Evolutionary conservation across 1,140 invertebrate genomes (phyloP), one percentile per base, ranked within the genome.

Genomic region (Euwallacea fornicatus): DNA sequence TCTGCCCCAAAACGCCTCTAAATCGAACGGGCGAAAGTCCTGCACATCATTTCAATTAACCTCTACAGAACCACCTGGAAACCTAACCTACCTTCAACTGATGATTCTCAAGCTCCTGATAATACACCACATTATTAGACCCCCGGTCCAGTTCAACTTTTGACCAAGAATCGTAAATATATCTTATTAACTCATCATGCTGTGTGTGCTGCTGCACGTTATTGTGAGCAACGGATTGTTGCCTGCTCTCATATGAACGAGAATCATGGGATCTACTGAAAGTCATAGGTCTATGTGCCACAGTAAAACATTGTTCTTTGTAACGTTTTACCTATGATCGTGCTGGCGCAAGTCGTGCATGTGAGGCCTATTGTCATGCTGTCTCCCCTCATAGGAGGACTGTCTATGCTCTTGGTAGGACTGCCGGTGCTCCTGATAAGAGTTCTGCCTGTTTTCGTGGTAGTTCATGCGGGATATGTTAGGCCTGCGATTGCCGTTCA

Each of bases 21-120:
- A 78, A 81, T 88, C 85, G 76, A 88, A 88, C 11, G 86, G 86
- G 75, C 86, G 82, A 78, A 88, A 88, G 80, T 87, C 86, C 69
- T 71, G 83, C 82, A 85, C 54, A 87, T 78, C 79, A 4, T 7
- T 9, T 9, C 16, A 33, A n/a, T 58, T 16, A 58, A 58, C 9
- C 10, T 13, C 8, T 9, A 33, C 4, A 58, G 11, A 61, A 42
- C 15, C 10, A 61, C 42, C 10, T 41, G 21, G 9, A 61, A 43
- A 13, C 42, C 8, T 11, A 81, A 87, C 80, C 86, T 62, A 70
- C 86, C 86, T 78, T 78, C 8, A 78, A 73, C 56, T 74, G 69
- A 58, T 75, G 70, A 59, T 70, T 68, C 15, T 76, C 76, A 61
- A 78, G 78, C 47, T 82, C 83, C 66, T 76, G 77, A 79, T 78